A percentile compares a stretch with the other conserved stretches of the same genome.
These are phyloP conservation scores for Corythornis vintsioides DNA, from an alignment of 2,113 vertebrate species.

Conservation along the genomic window DNA sequence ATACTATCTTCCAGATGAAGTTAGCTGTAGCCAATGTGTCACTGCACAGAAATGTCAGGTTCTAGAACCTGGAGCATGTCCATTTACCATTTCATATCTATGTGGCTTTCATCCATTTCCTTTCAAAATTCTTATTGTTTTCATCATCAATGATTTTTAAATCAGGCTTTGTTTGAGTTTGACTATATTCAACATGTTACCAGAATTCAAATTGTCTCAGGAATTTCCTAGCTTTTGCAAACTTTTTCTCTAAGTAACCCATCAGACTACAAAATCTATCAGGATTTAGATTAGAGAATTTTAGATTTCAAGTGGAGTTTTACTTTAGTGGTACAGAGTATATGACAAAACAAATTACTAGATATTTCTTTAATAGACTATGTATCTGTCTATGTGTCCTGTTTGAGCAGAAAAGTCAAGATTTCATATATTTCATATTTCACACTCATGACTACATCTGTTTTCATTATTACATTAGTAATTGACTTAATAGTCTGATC, in stretches of 20 bases:
- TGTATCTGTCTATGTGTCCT: background rate
- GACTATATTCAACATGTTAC: background rate
- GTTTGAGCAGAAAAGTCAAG: background rate
- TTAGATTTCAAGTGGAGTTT: background rate
- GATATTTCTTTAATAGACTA: background rate
- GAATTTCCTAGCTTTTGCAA: background rate
- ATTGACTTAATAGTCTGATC: background rate
- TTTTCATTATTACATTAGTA: background rate
- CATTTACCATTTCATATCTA: background rate
- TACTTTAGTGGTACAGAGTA: background rate
- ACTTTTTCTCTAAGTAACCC: background rate
- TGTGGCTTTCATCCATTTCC: background rate
- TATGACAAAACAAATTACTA: background rate
- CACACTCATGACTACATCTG: background rate
- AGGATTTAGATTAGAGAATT: background rate
- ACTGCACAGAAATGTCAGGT: background rate
- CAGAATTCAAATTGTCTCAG: background rate
- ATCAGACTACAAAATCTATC: background rate
- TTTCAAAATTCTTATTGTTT: background rate
- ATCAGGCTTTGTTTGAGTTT: background rate
- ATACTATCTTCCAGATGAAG: background rate
- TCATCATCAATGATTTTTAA: background rate
- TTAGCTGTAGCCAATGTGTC: background rate
- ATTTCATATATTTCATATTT: background rate
- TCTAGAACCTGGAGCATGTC: background rate